phyloP scores from a whole-genome alignment of 2,113 vertebrate genomes.

The Cairina moschata region DNA sequence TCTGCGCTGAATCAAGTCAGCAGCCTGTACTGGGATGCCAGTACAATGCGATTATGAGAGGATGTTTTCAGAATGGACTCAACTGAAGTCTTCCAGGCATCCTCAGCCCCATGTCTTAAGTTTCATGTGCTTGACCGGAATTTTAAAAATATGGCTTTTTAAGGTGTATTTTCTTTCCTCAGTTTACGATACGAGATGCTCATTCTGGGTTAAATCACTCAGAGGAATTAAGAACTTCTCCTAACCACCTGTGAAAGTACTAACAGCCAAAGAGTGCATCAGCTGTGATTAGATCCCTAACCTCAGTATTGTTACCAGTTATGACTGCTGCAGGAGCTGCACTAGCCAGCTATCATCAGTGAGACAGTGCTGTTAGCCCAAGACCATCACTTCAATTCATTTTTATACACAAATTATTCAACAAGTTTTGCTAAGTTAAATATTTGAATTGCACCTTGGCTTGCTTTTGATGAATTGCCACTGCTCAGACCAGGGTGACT shows the following conservation, averaged over 20 bases:
- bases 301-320: not conserved
- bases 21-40: not conserved
- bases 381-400: not conserved
- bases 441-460: not conserved
- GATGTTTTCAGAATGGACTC: not conserved
- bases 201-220: not conserved
- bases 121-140: not conserved
- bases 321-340: not conserved
- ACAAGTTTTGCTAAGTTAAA: not conserved
- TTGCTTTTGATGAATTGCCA: not conserved
- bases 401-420: not conserved
- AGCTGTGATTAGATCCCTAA: constrained; percentile 14
- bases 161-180: not conserved
- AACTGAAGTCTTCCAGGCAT: not conserved
- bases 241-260: not conserved
- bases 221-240: constrained; percentile 33
- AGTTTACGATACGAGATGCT: constrained; percentile 24
- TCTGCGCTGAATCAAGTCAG: not conserved
- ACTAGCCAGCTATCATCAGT: not conserved
- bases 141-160: not conserved
- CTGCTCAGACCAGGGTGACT: not conserved
- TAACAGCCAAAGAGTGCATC: not conserved
- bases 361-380: not conserved
- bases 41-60: not conserved
- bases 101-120: not conserved